These are phyloP conservation scores for Adelges cooleyi DNA, from an alignment of 1,140 invertebrate species.

Conservation along the genomic window DNA sequence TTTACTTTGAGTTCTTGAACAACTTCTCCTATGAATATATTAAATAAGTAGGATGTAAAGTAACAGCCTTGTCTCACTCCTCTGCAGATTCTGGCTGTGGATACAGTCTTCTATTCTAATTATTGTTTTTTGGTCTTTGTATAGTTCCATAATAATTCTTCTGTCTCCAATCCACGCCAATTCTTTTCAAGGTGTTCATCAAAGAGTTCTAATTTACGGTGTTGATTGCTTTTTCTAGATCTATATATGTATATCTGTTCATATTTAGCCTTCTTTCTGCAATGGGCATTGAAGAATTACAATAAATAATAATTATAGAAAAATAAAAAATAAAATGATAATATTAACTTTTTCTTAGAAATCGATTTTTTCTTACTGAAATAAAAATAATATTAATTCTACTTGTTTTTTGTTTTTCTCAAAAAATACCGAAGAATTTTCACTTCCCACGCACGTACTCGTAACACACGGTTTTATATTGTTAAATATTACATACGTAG, in stretches of 20 bases:
- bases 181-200: slow-evolving; percentile 3
- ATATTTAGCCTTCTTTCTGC: slow-evolving; percentile 3
- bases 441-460: too few species aligned
- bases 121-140: not conserved
- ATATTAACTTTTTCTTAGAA: too few species aligned
- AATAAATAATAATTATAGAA: too few species aligned
- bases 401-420: too few species aligned
- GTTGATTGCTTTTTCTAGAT: slow-evolving; percentile 19
- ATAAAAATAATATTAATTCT: too few species aligned
- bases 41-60: slow-evolving; percentile 34
- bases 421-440: too few species aligned
- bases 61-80: slow-evolving; percentile 35
- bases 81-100: slow-evolving; percentile 24
- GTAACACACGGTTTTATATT: too few species aligned
- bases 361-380: too few species aligned
- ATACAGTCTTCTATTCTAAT: not conserved
- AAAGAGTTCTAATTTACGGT: slow-evolving; percentile 19
- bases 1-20: not conserved
- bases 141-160: not conserved
- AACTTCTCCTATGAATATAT: slow-evolving; percentile 32
- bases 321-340: too few species aligned
- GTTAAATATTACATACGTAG: too few species aligned
- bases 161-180: not conserved
- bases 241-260: not conserved
- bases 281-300: too few species aligned